phyloP scores from a whole-genome alignment of 2,888 invertebrate species.

The Polyommatus icarus region DNA sequence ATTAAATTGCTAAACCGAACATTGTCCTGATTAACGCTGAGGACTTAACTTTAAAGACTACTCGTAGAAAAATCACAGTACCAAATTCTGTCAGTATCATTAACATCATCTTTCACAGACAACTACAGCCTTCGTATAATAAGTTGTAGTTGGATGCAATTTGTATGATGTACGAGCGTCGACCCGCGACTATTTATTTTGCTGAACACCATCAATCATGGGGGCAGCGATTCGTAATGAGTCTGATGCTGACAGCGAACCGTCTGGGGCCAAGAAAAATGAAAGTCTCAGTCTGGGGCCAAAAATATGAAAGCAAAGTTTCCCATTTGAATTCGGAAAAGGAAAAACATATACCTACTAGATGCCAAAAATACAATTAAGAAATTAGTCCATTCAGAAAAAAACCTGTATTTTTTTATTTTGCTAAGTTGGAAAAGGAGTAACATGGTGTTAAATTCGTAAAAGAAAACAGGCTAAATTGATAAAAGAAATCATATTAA shows the following conservation, averaged over 20 bases:
- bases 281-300: constrained; percentile 37
- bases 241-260: constrained; percentile 49
- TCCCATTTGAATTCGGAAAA: constrained; percentile 2
- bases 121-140: neutral
- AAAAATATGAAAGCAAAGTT: constrained; percentile 35
- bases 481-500: no score
- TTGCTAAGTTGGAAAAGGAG: no score
- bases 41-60: no score
- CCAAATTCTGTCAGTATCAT: neutral
- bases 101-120: neutral
- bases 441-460: no score
- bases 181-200: constrained; percentile 3
- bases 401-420: no score
- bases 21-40: no score
- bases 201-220: constrained; percentile 53
- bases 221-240: constrained; percentile 51
- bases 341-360: neutral
- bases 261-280: constrained; percentile 41
- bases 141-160: neutral
- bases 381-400: no score
- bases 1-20: no score
- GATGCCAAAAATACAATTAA: no score
- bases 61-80: no score
- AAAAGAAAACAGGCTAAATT: no score
- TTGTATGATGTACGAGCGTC: constrained; percentile 12